A percentile compares a stretch with the other conserved stretches of the same genome.
These are phyloP conservation scores for Dinomys branickii DNA, from an alignment of 2,113 vertebrate genomes.

Conservation along the genomic window DNA sequence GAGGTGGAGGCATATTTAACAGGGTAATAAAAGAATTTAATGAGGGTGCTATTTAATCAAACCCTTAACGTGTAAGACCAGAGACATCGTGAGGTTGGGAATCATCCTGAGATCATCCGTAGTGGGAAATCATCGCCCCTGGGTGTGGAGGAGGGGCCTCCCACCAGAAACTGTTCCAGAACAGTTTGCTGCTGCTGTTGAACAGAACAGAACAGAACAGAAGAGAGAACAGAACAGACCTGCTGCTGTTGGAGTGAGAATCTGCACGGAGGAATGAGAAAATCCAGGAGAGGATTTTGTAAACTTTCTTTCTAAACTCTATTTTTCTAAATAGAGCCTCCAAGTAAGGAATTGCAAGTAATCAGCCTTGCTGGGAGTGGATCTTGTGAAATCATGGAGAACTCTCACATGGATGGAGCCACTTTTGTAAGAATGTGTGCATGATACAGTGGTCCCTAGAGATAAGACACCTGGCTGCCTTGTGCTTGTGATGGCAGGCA, in stretches of 20 bases:
- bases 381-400: not conserved
- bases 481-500: not conserved
- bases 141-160: not conserved
- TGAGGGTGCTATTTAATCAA: not conserved
- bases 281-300: not conserved
- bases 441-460: not conserved
- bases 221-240: too few relatives aligned
- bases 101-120: accelerated
- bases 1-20: not conserved
- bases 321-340: not conserved
- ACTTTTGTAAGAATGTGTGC: not conserved
- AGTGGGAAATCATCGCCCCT: not conserved
- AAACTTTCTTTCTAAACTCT: not conserved
- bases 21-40: not conserved
- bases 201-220: too few relatives aligned
- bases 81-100: not conserved
- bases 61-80: not conserved
- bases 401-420: too few relatives aligned
- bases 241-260: not conserved
- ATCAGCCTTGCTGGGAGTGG: not conserved
- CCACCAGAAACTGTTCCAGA: not conserved
- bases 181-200: too few relatives aligned
- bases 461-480: too few relatives aligned
- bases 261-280: not conserved
- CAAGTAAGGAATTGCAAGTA: not conserved